phyloP scores from a whole-genome alignment of 2,888 invertebrate genomes.

The Metopia argyrocephala region DNA sequence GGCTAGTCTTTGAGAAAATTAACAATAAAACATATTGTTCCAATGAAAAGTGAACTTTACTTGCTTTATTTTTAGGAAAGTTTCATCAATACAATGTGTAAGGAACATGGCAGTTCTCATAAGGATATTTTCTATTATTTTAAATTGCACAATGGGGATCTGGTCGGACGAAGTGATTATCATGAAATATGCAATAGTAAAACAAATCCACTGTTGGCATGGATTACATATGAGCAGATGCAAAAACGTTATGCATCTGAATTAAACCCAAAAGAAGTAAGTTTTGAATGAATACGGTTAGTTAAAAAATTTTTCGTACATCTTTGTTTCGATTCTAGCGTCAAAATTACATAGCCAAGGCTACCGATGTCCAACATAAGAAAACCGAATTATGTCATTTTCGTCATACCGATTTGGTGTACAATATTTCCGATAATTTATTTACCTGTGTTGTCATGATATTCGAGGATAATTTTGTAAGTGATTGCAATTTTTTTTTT shows the following conservation, averaged over 20 bases:
- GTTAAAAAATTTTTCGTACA: background rate
- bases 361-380: slow-evolving; percentile 71
- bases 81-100: slow-evolving; percentile 73
- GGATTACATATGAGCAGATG: slow-evolving; percentile 72
- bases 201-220: slow-evolving; percentile 70
- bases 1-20: too few species aligned
- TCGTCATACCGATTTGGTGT: slow-evolving; percentile 72
- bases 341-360: slow-evolving; percentile 74
- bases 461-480: slow-evolving; percentile 75
- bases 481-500: slow-evolving; percentile 50
- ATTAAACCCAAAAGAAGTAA: slow-evolving; percentile 73
- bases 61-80: slow-evolving; percentile 67
- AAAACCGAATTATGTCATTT: slow-evolving; percentile 75
- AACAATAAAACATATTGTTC: too few species aligned
- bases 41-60: background rate
- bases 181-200: slow-evolving; percentile 69
- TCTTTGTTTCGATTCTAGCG: slow-evolving; percentile 64
- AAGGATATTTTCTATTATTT: slow-evolving; percentile 72
- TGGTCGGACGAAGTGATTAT: slow-evolving; percentile 70
- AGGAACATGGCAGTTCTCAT: slow-evolving; percentile 70
- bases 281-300: background rate
- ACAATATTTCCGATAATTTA: slow-evolving; percentile 69
- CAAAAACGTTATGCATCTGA: slow-evolving; percentile 69
- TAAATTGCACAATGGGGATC: slow-evolving; percentile 72
- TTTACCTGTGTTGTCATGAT: slow-evolving; percentile 75